phyloP scores from a whole-genome alignment of 2,113 vertebrate genomes.

The Sakesphorus luctuosus region DNA sequence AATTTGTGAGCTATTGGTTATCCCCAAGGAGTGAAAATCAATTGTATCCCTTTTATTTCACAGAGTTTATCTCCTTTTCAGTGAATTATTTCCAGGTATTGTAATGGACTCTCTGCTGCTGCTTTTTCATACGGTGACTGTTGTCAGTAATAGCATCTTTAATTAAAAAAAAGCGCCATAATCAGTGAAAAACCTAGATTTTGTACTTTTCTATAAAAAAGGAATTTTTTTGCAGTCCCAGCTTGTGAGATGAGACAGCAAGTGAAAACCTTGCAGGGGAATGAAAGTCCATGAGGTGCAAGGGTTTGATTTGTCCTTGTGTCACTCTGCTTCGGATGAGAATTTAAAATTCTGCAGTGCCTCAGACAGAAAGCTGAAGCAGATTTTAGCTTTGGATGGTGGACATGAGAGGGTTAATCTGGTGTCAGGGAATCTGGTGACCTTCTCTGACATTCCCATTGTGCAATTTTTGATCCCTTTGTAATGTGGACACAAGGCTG shows the following conservation, averaged over 20 bases:
- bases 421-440: not conserved
- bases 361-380: not conserved
- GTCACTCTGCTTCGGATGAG: not conserved
- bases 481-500: not conserved
- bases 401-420: not conserved
- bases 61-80: not conserved
- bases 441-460: not conserved
- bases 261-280: not conserved
- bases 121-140: not conserved
- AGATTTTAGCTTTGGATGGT: not conserved
- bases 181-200: not conserved
- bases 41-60: conserved; percentile 1
- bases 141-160: not conserved
- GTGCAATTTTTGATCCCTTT: not conserved
- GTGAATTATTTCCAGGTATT: not conserved
- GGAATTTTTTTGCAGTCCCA: not conserved
- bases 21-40: conserved; percentile 18
- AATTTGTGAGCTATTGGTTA: conserved; percentile 34
- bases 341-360: not conserved
- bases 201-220: not conserved
- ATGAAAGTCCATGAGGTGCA: not conserved
- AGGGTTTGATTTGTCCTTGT: not conserved
- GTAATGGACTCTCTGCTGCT: not conserved
- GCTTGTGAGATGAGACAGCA: not conserved
- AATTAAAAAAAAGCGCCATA: not conserved